Base-by-base conservation (phyloP, 2,113 vertebrate species). In the Cryptoleucopteryx plumbea region DNA sequence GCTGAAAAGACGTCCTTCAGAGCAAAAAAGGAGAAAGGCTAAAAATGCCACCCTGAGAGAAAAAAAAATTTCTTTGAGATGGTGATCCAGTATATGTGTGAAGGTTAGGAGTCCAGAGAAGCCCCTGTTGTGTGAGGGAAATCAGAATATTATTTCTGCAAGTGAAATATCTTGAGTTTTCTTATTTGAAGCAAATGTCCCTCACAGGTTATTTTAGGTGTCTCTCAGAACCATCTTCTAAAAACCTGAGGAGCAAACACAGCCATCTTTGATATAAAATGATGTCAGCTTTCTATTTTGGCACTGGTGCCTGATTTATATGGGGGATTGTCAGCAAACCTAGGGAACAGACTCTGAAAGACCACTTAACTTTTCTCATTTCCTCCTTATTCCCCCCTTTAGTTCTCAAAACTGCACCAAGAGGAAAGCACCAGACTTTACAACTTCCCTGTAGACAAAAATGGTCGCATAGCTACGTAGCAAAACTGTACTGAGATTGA, bases 271-370 rank as follows among this genome's bases (percentile, higher is more conserved):
- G 31, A 48, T 67, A 58, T 6, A 68, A 88, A 88, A 72, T 62
- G 2, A 45, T 58, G 32, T 53, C 59, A 82, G 34, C 71, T 62
- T 67, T 94, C 48, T 43, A 22, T 52, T 78, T 89, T 58, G 65
- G 12, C 59, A 32, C 7, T 67, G 26, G 7, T 48, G 19, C 0
- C 0, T 72, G 26, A 58, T 67, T n/a, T 56, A 40, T 29, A 3
- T 9, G 7, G 20, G 38, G 27, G 2, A 68, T 34, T 72, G 34
- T 56, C 53, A 59, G n/a, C n/a, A 77, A 77, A 71, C 26, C 23
- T 65, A 42, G 20, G 10, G 48, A 73, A 67, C 14, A 89, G 32
- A 59, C 65, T 53, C 27, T 59, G n/a, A 63, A 81, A 67, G 53
- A 68, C n/a, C 55, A 63, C 48, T 27, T 68, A 66, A 71, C 34